These are phyloP conservation scores for Silurus glanis DNA, from an alignment of 2,113 vertebrate genomes.

Conservation along the genomic window DNA sequence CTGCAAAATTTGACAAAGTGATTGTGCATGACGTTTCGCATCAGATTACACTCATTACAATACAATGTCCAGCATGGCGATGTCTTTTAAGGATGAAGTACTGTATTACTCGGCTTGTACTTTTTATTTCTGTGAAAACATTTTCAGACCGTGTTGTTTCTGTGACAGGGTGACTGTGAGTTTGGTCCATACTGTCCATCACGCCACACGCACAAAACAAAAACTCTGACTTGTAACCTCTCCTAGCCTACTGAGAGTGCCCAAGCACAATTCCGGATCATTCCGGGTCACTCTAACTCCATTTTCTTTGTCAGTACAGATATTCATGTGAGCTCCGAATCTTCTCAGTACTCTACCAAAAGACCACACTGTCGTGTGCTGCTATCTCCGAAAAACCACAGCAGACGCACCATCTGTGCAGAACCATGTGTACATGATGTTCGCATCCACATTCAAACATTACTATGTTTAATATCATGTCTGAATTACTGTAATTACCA, in stretches of 20 bases:
- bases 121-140: neutral
- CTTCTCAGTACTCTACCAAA: neutral
- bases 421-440: neutral
- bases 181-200: neutral
- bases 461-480: neutral
- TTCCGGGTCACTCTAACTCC: neutral
- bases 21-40: neutral
- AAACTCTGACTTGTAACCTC: neutral
- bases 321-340: neutral
- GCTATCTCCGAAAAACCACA: neutral
- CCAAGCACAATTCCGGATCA: neutral
- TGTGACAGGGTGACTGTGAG: neutral
- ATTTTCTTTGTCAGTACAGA: neutral
- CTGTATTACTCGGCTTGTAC: neutral
- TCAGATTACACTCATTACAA: neutral
- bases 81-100: neutral
- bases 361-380: neutral
- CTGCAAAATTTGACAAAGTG: neutral
- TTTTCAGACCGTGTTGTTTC: neutral
- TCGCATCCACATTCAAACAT: neutral
- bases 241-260: neutral
- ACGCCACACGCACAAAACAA: neutral
- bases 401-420: neutral
- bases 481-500: slow-evolving; percentile 19
- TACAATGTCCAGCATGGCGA: neutral